phyloP scores from a whole-genome alignment of 2,888 invertebrate genomes.

The Unio pictorum region DNA sequence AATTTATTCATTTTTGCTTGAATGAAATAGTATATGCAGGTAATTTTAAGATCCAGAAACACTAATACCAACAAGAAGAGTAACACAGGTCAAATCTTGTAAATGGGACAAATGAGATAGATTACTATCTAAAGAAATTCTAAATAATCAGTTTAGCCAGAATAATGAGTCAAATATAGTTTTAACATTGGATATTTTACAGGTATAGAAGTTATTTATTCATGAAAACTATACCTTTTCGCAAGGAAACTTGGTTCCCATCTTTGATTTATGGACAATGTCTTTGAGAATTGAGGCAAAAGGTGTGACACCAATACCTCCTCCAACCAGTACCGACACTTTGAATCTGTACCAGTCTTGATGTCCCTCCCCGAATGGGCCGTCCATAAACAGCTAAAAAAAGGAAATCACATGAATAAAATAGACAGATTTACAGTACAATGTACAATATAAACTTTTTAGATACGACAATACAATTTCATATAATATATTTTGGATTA shows the following conservation, averaged over 20 bases:
- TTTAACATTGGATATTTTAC: no score
- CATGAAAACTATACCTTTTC: constrained; percentile 60
- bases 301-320: constrained; percentile 80
- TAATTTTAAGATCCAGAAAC: no score
- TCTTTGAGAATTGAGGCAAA: constrained; percentile 79
- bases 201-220: no score
- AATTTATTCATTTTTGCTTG: no score
- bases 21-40: no score
- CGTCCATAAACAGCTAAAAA: constrained; percentile 75
- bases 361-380: constrained; percentile 79
- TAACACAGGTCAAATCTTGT: no score
- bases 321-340: constrained; percentile 77
- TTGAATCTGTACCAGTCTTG: constrained; percentile 79
- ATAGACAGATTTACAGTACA: background rate
- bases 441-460: background rate
- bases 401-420: constrained; percentile 1
- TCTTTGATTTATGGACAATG: constrained; percentile 72
- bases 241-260: constrained; percentile 58
- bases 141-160: no score
- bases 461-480: background rate
- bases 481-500: background rate
- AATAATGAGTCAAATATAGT: no score
- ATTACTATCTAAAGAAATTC: no score
- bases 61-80: no score
- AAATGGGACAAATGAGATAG: no score